Conservation (phyloP, 2,888 invertebrate species). For the Chrysina gloriosa region DNA sequence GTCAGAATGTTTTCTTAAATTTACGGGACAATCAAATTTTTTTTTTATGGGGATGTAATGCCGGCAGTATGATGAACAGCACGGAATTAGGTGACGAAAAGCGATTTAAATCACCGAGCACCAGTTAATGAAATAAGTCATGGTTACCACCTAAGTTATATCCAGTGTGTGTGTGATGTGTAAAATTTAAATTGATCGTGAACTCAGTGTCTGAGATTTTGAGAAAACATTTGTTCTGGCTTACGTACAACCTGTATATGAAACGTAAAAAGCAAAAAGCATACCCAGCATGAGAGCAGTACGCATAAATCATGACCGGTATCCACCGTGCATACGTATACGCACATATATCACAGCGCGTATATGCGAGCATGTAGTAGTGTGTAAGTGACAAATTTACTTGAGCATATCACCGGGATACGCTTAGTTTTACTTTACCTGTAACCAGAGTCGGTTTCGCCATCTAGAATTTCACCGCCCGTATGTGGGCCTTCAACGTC, state of each 20-base stretch:
- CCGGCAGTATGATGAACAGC: constrained; percentile 14
- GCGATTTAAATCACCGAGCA: constrained; percentile 34
- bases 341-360: constrained; percentile 10
- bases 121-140: constrained; percentile 37
- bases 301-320: constrained; percentile 54
- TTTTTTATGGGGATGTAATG: neutral
- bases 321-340: constrained; percentile 46
- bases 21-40: constrained; percentile 28
- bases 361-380: constrained; percentile 24
- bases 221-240: constrained; percentile 42
- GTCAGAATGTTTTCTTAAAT: constrained; percentile 8
- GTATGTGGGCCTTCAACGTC: constrained; percentile 53
- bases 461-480: constrained; percentile 58
- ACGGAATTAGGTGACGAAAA: constrained; percentile 31
- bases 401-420: constrained; percentile 62
- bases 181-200: constrained; percentile 38
- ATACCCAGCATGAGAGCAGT: constrained; percentile 50
- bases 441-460: constrained; percentile 58
- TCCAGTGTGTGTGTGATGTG: constrained; percentile 1
- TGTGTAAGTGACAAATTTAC: constrained; percentile 61
- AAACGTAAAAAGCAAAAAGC: constrained; percentile 48
- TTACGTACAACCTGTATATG: constrained; percentile 4
- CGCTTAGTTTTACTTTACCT: constrained; percentile 57
- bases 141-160: constrained; percentile 37
- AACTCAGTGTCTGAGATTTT: constrained; percentile 25